A percentile compares a stretch with the other conserved stretches of the same genome.
These are phyloP conservation scores for Melitaea athalia DNA, from an alignment of 2,888 invertebrate species.

Conservation along the genomic window DNA sequence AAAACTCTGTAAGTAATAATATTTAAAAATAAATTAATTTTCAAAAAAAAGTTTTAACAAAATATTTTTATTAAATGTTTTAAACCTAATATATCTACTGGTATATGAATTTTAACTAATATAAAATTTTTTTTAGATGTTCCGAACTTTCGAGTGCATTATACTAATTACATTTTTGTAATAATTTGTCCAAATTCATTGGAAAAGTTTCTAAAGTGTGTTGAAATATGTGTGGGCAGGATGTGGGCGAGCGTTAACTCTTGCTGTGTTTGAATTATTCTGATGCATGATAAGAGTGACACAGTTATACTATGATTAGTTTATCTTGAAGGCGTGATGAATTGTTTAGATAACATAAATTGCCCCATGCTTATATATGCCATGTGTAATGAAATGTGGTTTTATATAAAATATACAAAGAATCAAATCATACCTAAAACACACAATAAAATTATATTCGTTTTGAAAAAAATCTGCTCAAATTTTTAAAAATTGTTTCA, in stretches of 20 bases:
- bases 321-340: neutral
- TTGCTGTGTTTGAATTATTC: neutral
- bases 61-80: neutral
- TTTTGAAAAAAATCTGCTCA: too few relatives aligned
- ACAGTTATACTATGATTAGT: neutral
- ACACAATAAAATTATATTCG: too few relatives aligned
- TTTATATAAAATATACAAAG: too few relatives aligned
- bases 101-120: too few relatives aligned
- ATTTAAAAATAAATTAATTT: neutral
- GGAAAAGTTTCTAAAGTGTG: slow-evolving; percentile 1
- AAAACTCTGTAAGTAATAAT: slow-evolving; percentile 79
- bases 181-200: neutral
- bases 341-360: neutral
- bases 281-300: neutral
- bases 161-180: too few relatives aligned
- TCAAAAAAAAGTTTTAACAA: neutral
- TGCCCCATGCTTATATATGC: neutral
- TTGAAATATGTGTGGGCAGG: slow-evolving; percentile 32
- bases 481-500: too few relatives aligned
- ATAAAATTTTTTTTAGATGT: too few relatives aligned
- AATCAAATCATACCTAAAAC: too few relatives aligned
- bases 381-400: neutral
- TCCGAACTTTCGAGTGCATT: too few relatives aligned
- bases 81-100: too few relatives aligned
- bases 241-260: slow-evolving; percentile 30